Evolutionary conservation across 1,140 invertebrate species (phyloP).

Genomic region (Bombus ignitus): DNA sequence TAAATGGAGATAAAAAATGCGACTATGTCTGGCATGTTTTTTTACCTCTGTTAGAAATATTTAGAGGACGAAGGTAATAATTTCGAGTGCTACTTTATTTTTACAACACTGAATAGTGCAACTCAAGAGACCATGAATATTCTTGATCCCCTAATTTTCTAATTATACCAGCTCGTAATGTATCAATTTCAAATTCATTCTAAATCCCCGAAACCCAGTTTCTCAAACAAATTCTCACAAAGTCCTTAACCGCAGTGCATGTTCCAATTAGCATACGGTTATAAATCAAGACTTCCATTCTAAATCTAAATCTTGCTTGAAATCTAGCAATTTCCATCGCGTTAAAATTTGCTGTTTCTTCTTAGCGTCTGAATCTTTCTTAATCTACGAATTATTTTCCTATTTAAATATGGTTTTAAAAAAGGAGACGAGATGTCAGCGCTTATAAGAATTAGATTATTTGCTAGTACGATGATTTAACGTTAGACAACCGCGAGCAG

Average conservation of each 20-base stretch:
- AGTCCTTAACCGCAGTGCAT: neutral
- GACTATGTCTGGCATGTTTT: no score
- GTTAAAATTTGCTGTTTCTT: neutral
- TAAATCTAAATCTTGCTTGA: neutral
- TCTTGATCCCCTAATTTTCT: no score
- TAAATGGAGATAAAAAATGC: no score
- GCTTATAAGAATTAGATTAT: neutral
- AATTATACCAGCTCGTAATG: no score
- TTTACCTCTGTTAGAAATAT: no score
- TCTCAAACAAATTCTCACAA: neutral
- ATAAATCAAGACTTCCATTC: neutral
- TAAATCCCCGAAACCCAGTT: no score
- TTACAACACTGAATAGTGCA: no score
- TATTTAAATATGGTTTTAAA: neutral
- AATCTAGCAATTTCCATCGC: neutral
- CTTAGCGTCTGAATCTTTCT: neutral
- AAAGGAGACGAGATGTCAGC: neutral
- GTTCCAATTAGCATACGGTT: neutral
- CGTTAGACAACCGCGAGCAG: neutral
- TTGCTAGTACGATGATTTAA: neutral
- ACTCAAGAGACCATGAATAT: no score
- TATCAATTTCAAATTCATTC: no score
- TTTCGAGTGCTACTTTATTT: no score
- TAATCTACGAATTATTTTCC: neutral
- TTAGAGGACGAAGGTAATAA: no score